These are phyloP conservation scores for Acutogordius australiensis DNA, from an alignment of 2,888 invertebrate species.

Conservation along the genomic window DNA sequence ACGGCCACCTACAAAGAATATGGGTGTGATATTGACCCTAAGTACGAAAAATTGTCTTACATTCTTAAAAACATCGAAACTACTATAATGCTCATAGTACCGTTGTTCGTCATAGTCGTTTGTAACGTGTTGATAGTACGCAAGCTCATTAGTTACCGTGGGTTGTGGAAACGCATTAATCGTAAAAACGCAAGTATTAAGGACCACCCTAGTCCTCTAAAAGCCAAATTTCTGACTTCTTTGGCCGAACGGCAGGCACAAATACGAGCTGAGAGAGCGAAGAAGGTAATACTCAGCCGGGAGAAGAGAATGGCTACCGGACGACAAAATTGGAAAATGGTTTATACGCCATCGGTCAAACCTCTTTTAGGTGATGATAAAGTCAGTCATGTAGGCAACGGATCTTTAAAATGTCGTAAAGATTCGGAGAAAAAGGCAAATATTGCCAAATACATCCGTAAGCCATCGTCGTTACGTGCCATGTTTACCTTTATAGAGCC, in stretches of 20 bases:
- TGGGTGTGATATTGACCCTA: neutral
- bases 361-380: neutral
- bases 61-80: neutral
- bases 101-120: neutral
- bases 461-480: neutral
- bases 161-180: constrained; percentile 3
- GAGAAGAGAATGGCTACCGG: neutral
- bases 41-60: constrained; percentile 1
- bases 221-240: neutral
- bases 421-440: neutral
- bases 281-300: neutral
- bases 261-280: neutral
- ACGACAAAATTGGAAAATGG: too few species aligned
- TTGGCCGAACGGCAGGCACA: neutral
- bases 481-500: neutral
- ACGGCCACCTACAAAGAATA: neutral
- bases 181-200: constrained; percentile 1
- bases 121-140: neutral
- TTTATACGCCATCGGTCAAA: neutral
- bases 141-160: constrained; percentile 1
- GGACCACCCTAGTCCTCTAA: neutral
- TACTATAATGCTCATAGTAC: neutral
- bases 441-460: neutral
- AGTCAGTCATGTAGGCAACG: neutral
- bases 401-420: too few species aligned